Base-by-base conservation (phyloP, 1,140 invertebrate genomes). In the Drosophila miranda region DNA sequence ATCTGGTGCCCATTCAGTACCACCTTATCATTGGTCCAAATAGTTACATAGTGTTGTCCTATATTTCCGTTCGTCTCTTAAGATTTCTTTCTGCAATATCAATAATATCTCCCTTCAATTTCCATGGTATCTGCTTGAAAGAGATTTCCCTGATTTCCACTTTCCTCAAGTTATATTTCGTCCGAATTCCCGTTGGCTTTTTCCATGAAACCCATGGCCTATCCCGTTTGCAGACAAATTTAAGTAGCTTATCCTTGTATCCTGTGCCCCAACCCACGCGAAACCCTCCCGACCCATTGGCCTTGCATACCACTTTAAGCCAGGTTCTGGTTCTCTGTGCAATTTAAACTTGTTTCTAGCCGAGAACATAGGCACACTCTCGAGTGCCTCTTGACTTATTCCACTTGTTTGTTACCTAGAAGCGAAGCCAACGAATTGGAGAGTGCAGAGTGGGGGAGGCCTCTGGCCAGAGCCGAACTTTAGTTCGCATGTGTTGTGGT, bases 401-500 rank as follows among this genome's bases (percentile, higher is more conserved):
- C 74, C 62, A 86, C 77, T 86, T 86, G 81, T 86, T 86, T 86
- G 81, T 86, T 86, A 71, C 79, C 84, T 75, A 67, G 48, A 43
- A 41, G 48, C 38, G 14, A 66, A 44, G 58, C 21, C 52, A 64
- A 43, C 62, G 45, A 54, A 34, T 21, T 9, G 46, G 21, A 6
- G 30, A 42, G 34, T 19, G 19, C 7, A 5, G 38, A 28, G 30
- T 19, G 45, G 44, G 19, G 38, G 43, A 68, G 58, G 46, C 69
- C 66, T 43, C 13, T 44, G 38, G 52, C 66, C 66, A 56, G 51
- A 26, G 34, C 57, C 28, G 11, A 80, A 86, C 60, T 81, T 87
- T 70, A 74, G 64, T 82, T 84, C 82, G 82, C 82, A 87, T 86
- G 82, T 86, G 78, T 86, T 82, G 82, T 78, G 82, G 82, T 81